A percentile compares a stretch with the other conserved stretches of the same genome.
Conservation (phyloP, 2,888 invertebrate genomes). For the Phymatocera aterrima region DNA sequence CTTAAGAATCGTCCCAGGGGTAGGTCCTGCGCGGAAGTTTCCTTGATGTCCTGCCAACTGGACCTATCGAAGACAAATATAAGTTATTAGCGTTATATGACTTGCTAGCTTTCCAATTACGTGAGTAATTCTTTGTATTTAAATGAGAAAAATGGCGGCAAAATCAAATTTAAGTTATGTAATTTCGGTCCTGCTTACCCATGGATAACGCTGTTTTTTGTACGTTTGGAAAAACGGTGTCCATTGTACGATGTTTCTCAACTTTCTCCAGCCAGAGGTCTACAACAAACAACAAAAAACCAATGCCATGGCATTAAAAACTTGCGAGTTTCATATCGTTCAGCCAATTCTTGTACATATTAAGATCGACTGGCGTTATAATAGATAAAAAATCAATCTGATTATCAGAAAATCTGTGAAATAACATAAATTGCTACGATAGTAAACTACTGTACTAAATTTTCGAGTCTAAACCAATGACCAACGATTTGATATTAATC, state of each 20-base stretch:
- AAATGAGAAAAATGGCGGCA: neutral
- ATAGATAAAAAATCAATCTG: neutral
- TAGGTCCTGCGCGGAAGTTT: constrained; percentile 94
- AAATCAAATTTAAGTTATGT: neutral
- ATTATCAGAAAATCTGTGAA: neutral
- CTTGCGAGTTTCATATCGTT: neutral
- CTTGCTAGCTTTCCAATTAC: neutral
- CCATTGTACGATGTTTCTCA: constrained; percentile 96
- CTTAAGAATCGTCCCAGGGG: constrained; percentile 95
- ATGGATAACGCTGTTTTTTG: constrained; percentile 96
- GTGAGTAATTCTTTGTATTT: neutral
- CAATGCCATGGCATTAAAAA: neutral
- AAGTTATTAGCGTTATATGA: neutral
- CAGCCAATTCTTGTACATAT: neutral
- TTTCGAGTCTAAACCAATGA: neutral
- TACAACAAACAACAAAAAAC: constrained; percentile 76
- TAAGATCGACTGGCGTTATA: neutral
- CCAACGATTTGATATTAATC: neutral
- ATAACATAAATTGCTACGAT: neutral
- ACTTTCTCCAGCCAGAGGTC: constrained; percentile 96
- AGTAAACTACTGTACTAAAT: neutral
- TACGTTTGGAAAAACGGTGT: constrained; percentile 98
- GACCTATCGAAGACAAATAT: constrained; percentile 58
- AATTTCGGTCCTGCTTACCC: constrained; percentile 80
- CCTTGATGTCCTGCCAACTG: constrained; percentile 97